Conservation (phyloP, 2,888 invertebrate species). For the Galerucella calmariensis region DNA sequence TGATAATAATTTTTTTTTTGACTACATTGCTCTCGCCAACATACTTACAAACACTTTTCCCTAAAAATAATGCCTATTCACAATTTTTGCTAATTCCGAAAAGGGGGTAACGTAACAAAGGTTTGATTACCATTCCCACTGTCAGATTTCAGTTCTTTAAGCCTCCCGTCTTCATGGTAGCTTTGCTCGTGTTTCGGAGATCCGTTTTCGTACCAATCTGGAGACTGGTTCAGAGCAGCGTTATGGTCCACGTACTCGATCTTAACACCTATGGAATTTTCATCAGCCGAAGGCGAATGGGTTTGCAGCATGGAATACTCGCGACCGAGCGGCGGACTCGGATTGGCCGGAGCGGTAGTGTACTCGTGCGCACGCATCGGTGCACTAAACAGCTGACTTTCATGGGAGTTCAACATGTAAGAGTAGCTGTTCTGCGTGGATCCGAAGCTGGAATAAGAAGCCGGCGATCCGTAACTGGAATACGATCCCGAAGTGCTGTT, state of each 20-base stretch:
- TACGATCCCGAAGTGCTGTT: constrained; percentile 76
- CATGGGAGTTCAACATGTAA: constrained; percentile 78
- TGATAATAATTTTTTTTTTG: constrained; percentile 26
- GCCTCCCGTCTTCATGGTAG: constrained; percentile 64
- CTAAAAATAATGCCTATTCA: constrained; percentile 48
- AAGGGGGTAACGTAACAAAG: constrained; percentile 80
- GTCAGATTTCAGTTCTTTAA: constrained; percentile 62
- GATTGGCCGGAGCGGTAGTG: constrained; percentile 67
- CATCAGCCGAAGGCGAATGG: constrained; percentile 69
- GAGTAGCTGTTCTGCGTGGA: constrained; percentile 70
- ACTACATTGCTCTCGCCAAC: constrained; percentile 37
- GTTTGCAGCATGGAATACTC: constrained; percentile 76
- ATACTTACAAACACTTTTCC: constrained; percentile 10
- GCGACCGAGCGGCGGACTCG: constrained; percentile 73
- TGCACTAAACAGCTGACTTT: constrained; percentile 74
- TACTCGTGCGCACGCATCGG: constrained; percentile 71
- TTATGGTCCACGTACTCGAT: constrained; percentile 65
- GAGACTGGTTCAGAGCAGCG: constrained; percentile 59
- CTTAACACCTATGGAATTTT: constrained; percentile 63
- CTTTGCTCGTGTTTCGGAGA: constrained; percentile 71
- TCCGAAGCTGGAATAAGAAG: constrained; percentile 74
- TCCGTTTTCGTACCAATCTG: constrained; percentile 72
- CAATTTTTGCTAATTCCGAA: constrained; percentile 72
- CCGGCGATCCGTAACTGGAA: constrained; percentile 71
- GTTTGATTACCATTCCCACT: constrained; percentile 66